A percentile compares a stretch with the other conserved stretches of the same genome.
These are phyloP conservation scores for Pemphigus obesinymphae DNA, from an alignment of 1,140 invertebrate genomes.

Conservation along the genomic window DNA sequence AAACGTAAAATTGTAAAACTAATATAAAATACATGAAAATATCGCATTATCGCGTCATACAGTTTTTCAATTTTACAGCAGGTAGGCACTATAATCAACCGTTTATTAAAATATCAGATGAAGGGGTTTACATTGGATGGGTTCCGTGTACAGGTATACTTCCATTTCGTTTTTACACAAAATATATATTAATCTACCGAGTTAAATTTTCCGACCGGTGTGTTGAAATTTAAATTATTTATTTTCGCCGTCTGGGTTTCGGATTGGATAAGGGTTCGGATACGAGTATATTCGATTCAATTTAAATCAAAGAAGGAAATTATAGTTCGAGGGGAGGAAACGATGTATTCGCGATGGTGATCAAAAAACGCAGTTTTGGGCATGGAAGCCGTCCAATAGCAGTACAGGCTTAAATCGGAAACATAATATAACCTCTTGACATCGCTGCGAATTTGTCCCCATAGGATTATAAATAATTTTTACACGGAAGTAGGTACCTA, in stretches of 20 bases:
- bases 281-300: not conserved
- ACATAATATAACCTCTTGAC: not conserved
- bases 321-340: not conserved
- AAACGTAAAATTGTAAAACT: too few relatives aligned
- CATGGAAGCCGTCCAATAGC: conserved; percentile 4
- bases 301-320: conserved; percentile 32
- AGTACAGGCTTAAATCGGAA: not conserved
- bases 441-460: not conserved
- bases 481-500: conserved; percentile 9
- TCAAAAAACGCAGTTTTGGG: conserved; percentile 1
- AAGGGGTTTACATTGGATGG: too few relatives aligned
- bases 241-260: conserved; percentile 26
- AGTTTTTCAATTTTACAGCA: not conserved
- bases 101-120: not conserved
- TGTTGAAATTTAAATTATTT: conserved; percentile 12
- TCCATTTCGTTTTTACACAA: not conserved
- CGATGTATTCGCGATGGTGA: not conserved
- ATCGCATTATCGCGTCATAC: not conserved
- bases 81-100: too few relatives aligned
- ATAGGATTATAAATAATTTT: not conserved
- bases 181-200: not conserved
- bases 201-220: not conserved
- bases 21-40: not conserved
- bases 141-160: too few relatives aligned
- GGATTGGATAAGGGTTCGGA: not conserved